Evolutionary conservation across 2,113 vertebrate species (phyloP).

Genomic region (cat (Felis catus)): F.catus_Fca126_mat1.0 CM031428.1:32697001-32697500

Average conservation of each 20-base stretch:
- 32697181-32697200: not conserved
- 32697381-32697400: no score
- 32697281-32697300: not conserved
- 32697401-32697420: no score
- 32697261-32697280: not conserved
- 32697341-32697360: no score
- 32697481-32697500: no score
- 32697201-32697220: not conserved
- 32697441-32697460: no score
- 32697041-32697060: not conserved
- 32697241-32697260: not conserved
- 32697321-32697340: no score
- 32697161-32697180: fast-evolving
- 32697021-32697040: slow-evolving; percentile 11
- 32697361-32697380: no score
- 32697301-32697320: no score
- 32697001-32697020: not conserved
- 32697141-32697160: not conserved
- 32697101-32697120: not conserved
- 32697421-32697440: no score
- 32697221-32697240: not conserved
- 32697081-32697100: not conserved
- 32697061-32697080: not conserved
- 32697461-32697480: no score
- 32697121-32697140: not conserved